Evolutionary conservation across 1,140 invertebrate species (phyloP).

Genomic region (Trachymyrmex septentrionalis): DNA sequence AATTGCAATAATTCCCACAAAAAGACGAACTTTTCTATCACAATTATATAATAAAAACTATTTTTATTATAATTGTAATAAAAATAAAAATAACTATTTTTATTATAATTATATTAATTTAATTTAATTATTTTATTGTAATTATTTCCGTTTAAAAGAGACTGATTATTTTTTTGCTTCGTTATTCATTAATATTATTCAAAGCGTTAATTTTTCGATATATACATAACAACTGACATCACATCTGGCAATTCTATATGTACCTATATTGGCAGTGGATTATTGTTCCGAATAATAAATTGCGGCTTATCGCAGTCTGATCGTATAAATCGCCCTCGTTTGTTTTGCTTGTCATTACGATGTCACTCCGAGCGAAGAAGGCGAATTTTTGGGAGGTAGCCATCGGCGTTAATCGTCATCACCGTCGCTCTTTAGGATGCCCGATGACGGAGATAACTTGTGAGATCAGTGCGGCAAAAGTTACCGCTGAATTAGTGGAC

Average conservation of each 20-base stretch:
- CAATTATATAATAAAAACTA: no score
- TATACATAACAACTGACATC: background rate
- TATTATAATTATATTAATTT: background rate
- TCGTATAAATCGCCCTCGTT: conserved; percentile 3
- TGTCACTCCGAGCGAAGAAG: background rate
- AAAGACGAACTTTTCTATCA: background rate
- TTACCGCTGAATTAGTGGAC: conserved; percentile 54
- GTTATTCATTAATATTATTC: background rate
- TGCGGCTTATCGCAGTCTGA: conserved; percentile 9
- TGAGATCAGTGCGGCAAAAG: conserved; percentile 26
- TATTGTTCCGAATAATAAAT: conserved; percentile 47
- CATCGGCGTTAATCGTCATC: background rate
- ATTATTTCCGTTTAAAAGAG: background rate
- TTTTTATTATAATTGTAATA: background rate
- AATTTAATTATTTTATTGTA: conserved; percentile 20
- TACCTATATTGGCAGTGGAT: background rate
- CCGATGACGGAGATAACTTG: conserved; percentile 44
- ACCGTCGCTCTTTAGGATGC: conserved; percentile 30
- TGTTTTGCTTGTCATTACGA: conserved; percentile 15
- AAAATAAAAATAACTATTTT: background rate
- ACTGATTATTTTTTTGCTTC: background rate
- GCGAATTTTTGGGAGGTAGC: background rate
- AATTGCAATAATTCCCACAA: background rate
- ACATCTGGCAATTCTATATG: background rate
- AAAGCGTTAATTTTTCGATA: conserved; percentile 12